Evolutionary conservation across 2,888 invertebrate genomes (phyloP).

Genomic region (Andrena bicolor): DNA sequence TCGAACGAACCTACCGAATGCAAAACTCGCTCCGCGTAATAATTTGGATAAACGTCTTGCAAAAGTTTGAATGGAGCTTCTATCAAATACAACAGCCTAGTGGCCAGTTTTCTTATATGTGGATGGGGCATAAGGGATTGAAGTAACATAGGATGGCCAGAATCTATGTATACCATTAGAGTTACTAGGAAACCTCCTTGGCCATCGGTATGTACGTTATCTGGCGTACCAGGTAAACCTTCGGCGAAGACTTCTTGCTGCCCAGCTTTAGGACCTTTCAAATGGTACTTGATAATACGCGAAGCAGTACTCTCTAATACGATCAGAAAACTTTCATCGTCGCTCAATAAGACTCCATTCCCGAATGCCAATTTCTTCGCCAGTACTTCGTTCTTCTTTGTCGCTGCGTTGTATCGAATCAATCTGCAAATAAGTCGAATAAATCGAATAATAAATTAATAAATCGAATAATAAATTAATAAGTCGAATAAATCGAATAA

Average conservation of each 20-base stretch:
- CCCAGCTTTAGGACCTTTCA: slow-evolving; percentile 94
- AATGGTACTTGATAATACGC: slow-evolving; percentile 91
- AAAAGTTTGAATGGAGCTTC: slow-evolving; percentile 89
- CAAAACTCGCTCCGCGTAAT: slow-evolving; percentile 87
- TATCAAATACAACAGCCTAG: slow-evolving; percentile 87
- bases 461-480: no score
- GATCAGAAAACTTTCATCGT: slow-evolving; percentile 93
- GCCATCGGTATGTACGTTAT: slow-evolving; percentile 87
- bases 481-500: no score
- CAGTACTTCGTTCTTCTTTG: slow-evolving; percentile 91
- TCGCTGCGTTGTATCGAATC: slow-evolving; percentile 92
- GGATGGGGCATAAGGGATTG: slow-evolving; percentile 88
- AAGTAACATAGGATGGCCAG: slow-evolving; percentile 86
- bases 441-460: no score
- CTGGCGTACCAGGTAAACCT: slow-evolving; percentile 91
- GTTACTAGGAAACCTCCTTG: slow-evolving; percentile 90
- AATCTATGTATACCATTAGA: slow-evolving; percentile 87
- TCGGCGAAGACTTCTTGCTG: slow-evolving; percentile 92
- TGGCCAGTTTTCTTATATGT: slow-evolving; percentile 88
- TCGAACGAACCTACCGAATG: slow-evolving; percentile 84
- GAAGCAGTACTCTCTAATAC: slow-evolving; percentile 90
- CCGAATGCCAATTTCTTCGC: slow-evolving; percentile 92
- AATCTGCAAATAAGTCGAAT: slow-evolving; percentile 90
- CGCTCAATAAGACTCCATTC: slow-evolving; percentile 94
- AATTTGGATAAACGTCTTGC: slow-evolving; percentile 89